Conservation (phyloP, 1,140 invertebrate genomes). For the Ips typographus region DNA sequence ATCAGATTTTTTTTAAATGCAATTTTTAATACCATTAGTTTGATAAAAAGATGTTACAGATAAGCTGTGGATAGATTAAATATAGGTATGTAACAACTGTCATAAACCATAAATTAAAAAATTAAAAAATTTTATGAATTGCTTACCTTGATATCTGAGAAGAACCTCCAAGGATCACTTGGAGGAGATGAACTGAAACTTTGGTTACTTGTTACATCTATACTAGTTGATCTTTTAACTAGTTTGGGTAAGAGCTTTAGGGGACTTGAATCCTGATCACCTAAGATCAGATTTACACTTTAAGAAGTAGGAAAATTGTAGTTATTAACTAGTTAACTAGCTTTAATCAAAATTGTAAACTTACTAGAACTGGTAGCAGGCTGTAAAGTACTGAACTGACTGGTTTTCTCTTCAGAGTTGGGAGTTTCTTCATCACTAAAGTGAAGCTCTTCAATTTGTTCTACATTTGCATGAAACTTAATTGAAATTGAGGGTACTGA, state of each 20-base stretch:
- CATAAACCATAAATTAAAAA: no score
- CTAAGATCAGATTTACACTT: conserved; percentile 20
- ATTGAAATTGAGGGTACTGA: conserved; percentile 62
- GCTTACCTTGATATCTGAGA: conserved; percentile 57
- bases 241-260: conserved; percentile 46
- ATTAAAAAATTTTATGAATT: no score
- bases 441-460: conserved; percentile 69
- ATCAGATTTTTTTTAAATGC: no score
- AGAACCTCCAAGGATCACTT: conserved; percentile 58
- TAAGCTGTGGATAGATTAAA: no score
- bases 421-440: conserved; percentile 60
- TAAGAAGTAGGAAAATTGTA: background rate
- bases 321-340: no score
- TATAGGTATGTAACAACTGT: no score
- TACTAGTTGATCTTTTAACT: conserved; percentile 53
- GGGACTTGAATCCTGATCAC: conserved; percentile 47
- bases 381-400: conserved; percentile 20
- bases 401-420: conserved; percentile 25
- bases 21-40: no score
- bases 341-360: background rate
- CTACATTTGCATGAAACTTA: conserved; percentile 70
- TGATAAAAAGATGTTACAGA: no score
- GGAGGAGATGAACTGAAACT: conserved; percentile 53
- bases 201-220: conserved; percentile 51
- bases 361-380: conserved; percentile 22